Evolutionary conservation across 2,113 vertebrate species (phyloP), one percentile per base, ranked within the genome.

Genomic region (Conger conger): DNA sequence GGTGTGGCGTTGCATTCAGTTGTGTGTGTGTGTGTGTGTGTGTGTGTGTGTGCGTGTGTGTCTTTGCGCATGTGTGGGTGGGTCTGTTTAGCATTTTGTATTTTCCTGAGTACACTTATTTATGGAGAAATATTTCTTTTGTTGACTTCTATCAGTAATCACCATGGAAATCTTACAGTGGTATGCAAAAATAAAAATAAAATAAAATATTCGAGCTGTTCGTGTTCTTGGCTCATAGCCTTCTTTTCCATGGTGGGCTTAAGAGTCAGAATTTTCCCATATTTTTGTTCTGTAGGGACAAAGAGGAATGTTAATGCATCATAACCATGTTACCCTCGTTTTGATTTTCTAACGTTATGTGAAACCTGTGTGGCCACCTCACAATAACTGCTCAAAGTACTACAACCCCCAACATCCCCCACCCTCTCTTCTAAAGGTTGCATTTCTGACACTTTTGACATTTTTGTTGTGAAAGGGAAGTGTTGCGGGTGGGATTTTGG

Each of bases 401-500:
- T 17, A 3, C 54, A 8, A 8, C 18, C 57, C 57, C 20, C 57
- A 3, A 60, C 57, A 60, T 7, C 57, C 57, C 57, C 57, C 57
- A 23, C 20, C 57, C 57, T 6, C 3, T 27, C 57, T 27, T n/a
- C n/a, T n/a, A 76, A 76, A 76, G 9, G 33, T 9, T 78, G 35
- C 76, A 37, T 78, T 36, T 78, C 76, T 78, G 76, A 73, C 42
- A 77, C 73, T n/a, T 76, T 35, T 83, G 42, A 76, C 73, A 27
- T 83, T 78, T 83, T 37, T 57, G 83, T 78, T 84, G 76, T 84
- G 83, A 78, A 38, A 77, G 73, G 53, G 60, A 84, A 20, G 54
- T 78, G 76, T 54, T 42, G 50, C 8, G 50, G 76, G 73, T 27
- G 76, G 83, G 73, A 57, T 84, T 77, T 84, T 42, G 50, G 80